Percentiles rank a stretch among this genome's conserved stretches.
phyloP scores from a whole-genome alignment of 2,113 vertebrate genomes.

The Gambusia holbrooki region DNA sequence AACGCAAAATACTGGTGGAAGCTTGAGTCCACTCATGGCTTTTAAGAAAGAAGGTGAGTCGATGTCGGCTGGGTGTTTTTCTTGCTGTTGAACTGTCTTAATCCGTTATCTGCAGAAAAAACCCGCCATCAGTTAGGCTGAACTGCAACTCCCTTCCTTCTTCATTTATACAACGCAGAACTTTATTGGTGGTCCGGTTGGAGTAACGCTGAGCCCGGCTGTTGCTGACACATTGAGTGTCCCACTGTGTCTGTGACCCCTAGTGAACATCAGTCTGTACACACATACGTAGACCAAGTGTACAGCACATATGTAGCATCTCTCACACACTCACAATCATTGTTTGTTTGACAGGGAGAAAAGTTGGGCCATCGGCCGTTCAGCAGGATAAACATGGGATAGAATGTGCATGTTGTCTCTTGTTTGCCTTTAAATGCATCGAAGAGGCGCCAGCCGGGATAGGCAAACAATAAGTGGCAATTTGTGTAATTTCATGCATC shows the following conservation, averaged over 20 bases:
- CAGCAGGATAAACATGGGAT: conserved; percentile 60
- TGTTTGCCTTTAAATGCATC: conserved; percentile 33
- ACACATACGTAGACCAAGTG: conserved; percentile 13
- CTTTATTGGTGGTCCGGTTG: too few species aligned
- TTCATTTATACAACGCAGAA: too few species aligned
- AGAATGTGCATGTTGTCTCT: conserved; percentile 44
- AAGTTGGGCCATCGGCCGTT: conserved; percentile 42
- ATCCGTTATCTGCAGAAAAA: too few species aligned
- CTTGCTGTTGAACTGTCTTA: too few species aligned
- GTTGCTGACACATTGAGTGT: conserved; percentile 39
- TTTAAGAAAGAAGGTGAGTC: too few species aligned
- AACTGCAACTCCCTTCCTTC: too few species aligned
- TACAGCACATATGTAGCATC: conserved; percentile 33
- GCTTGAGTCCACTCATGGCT: too few species aligned
- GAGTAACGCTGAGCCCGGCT: neutral
- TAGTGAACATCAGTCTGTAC: conserved; percentile 6
- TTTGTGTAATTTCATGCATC: neutral
- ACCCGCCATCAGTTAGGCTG: too few species aligned
- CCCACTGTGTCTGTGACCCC: conserved; percentile 26
- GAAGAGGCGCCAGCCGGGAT: conserved; percentile 35
- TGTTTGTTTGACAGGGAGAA: conserved; percentile 34
- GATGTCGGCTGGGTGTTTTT: too few species aligned
- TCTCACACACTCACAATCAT: conserved; percentile 58
- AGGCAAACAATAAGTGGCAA: neutral
- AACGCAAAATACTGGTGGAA: too few species aligned